phyloP scores from a whole-genome alignment of 2,888 invertebrate species.

The Eudemis profundana region DNA sequence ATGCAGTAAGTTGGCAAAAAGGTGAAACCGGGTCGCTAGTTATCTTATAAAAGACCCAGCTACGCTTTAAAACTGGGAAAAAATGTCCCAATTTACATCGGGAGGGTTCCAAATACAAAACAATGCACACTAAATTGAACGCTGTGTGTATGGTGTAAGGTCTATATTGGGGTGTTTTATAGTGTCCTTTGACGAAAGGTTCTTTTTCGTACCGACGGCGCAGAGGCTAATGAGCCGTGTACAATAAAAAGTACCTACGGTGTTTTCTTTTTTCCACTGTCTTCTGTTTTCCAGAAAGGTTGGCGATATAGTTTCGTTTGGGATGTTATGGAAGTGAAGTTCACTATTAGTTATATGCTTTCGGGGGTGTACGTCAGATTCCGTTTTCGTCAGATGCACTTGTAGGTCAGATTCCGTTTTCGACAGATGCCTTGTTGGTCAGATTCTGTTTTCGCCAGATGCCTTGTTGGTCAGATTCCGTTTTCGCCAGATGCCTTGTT shows the following conservation, averaged over 20 bases:
- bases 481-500: no score
- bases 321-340: slow-evolving; percentile 7
- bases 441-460: no score
- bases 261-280: slow-evolving; percentile 53
- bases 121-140: slow-evolving; percentile 43
- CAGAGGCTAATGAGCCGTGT: slow-evolving; percentile 67
- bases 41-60: slow-evolving; percentile 56
- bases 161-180: slow-evolving; percentile 43
- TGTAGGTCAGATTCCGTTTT: no score
- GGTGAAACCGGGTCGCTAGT: slow-evolving; percentile 44
- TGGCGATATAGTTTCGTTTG: slow-evolving; percentile 29
- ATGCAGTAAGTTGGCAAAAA: slow-evolving; percentile 44
- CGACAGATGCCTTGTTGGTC: no score
- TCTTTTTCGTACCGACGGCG: slow-evolving; percentile 54
- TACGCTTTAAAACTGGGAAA: slow-evolving; percentile 60
- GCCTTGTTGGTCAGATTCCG: no score
- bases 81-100: slow-evolving; percentile 61
- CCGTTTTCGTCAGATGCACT: no score
- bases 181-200: slow-evolving; percentile 62
- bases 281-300: slow-evolving; percentile 40
- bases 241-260: slow-evolving; percentile 62
- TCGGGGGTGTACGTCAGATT: no score
- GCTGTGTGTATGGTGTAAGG: slow-evolving; percentile 46
- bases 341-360: background rate
- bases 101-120: slow-evolving; percentile 45